These are phyloP conservation scores for Alentia gelatinosa DNA, from an alignment of 2,888 invertebrate species.

Conservation along the genomic window DNA sequence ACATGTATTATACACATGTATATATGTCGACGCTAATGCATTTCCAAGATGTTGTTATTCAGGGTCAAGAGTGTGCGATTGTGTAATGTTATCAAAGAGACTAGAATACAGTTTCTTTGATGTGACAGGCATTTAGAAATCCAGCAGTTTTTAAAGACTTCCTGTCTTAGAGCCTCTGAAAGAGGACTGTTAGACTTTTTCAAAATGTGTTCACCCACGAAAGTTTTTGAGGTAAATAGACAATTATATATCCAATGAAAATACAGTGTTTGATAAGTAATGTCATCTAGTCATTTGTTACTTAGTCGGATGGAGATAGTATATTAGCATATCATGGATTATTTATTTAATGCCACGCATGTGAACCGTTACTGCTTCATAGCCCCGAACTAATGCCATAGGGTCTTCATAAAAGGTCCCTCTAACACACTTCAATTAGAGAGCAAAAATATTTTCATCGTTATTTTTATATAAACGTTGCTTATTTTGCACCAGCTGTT, in stretches of 20 bases:
- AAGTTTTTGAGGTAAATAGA: not conserved
- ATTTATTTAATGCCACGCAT: not conserved
- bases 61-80: too few relatives aligned
- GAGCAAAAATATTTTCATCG: not conserved
- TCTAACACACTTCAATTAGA: not conserved
- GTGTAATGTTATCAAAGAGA: too few relatives aligned
- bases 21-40: too few relatives aligned
- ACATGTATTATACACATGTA: too few relatives aligned
- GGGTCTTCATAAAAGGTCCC: not conserved
- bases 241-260: not conserved
- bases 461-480: not conserved
- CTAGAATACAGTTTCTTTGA: too few relatives aligned
- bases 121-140: too few relatives aligned
- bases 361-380: too few relatives aligned
- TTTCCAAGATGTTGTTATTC: too few relatives aligned
- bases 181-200: not conserved
- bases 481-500: not conserved
- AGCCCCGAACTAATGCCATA: not conserved
- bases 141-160: too few relatives aligned
- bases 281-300: not conserved
- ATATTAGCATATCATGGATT: not conserved
- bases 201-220: not conserved
- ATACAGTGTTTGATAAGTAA: not conserved
- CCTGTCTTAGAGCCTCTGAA: too few relatives aligned
- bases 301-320: not conserved